Evolutionary conservation across 2,113 vertebrate genomes (phyloP).

Genomic region (Sula dactylatra): DNA sequence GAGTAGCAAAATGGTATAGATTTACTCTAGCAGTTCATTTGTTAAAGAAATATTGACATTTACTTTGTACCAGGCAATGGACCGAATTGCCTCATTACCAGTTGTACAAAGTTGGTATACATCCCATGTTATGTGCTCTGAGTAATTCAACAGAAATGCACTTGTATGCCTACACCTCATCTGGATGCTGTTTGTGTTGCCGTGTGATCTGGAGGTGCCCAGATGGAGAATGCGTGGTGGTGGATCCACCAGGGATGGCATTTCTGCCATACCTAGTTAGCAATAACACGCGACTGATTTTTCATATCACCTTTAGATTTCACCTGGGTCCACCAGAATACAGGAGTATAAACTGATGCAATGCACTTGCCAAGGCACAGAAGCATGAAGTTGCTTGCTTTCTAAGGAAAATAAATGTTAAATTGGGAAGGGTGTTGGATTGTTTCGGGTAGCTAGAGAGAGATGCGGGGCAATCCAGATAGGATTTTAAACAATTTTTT

Average conservation of each 20-base stretch:
- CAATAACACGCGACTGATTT: not conserved
- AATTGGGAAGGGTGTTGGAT: not conserved
- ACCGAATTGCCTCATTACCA: not conserved
- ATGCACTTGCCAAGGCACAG: not conserved
- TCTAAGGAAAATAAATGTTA: not conserved
- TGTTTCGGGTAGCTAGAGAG: not conserved
- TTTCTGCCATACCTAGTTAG: not conserved
- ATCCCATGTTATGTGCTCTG: not conserved
- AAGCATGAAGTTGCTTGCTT: not conserved
- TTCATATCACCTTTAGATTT: not conserved
- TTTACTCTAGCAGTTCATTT: not conserved
- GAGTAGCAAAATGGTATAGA: not conserved
- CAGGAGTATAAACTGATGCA: not conserved
- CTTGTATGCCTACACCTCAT: not conserved
- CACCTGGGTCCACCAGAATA: not conserved
- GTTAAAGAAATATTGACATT: not conserved
- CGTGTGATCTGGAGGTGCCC: not conserved
- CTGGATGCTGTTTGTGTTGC: not conserved
- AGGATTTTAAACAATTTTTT: not conserved
- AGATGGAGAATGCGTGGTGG: not conserved
- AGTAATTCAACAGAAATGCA: constrained; percentile 34
- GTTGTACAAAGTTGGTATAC: not conserved
- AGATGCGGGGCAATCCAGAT: not conserved
- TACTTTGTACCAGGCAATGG: not conserved
- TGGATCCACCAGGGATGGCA: not conserved